These are phyloP conservation scores for Phylloscopus collybita DNA, from an alignment of 2,797 vertebrate genomes.

Conservation along the genomic window DNA sequence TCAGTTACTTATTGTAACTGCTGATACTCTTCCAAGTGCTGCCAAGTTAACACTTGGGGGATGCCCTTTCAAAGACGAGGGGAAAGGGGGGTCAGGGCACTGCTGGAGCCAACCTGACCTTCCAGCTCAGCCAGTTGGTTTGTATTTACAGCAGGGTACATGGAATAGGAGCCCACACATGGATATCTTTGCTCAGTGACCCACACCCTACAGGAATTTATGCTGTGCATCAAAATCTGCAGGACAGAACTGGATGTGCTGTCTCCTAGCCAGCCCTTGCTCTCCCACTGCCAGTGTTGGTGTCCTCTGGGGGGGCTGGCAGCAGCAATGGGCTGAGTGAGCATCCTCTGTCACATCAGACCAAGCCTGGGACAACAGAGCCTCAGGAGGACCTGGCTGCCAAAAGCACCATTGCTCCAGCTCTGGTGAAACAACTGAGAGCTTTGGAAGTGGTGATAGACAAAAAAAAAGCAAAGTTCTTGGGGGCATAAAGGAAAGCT, in stretches of 20 bases:
- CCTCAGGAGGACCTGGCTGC: neutral
- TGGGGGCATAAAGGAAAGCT: neutral
- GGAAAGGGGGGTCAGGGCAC: neutral
- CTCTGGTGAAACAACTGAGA: neutral
- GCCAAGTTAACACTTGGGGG: neutral
- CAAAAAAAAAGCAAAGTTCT: neutral
- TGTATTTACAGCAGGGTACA: neutral
- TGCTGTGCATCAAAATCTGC: neutral
- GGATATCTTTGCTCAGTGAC: neutral
- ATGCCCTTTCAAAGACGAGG: neutral
- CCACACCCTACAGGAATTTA: neutral
- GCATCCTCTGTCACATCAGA: neutral
- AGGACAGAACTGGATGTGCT: neutral
- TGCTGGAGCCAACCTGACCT: neutral
- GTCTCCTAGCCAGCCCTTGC: neutral
- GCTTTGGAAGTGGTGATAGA: neutral
- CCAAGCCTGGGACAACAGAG: neutral
- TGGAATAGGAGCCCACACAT: neutral
- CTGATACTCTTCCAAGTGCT: neutral
- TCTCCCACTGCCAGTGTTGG: fast-evolving
- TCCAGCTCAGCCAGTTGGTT: neutral
- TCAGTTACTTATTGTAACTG: neutral
- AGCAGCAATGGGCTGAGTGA: neutral
- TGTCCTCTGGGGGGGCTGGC: fast-evolving
- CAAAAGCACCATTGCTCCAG: neutral